These are phyloP conservation scores for Spondyliosoma cantharus DNA, from an alignment of 2,797 vertebrate species.

Conservation along the genomic window DNA sequence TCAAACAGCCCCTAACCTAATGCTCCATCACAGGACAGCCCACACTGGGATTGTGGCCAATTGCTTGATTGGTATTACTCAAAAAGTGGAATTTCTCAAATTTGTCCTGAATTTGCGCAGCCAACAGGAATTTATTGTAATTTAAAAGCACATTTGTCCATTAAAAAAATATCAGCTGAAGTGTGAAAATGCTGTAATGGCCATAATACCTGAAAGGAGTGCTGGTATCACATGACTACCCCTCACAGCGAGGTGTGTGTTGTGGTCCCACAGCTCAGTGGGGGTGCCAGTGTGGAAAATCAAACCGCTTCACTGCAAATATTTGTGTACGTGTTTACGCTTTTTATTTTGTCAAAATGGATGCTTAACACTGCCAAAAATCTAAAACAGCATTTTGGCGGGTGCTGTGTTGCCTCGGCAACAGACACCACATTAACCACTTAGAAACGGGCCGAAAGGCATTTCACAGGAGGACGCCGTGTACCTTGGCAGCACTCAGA, in stretches of 20 bases:
- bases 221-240: constrained; percentile 23
- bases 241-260: constrained; percentile 22
- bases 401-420: constrained; percentile 56
- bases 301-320: constrained; percentile 22
- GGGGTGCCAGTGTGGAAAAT: constrained; percentile 4
- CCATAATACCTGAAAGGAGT: constrained; percentile 35
- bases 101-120: constrained; percentile 38
- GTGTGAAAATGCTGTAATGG: constrained; percentile 42
- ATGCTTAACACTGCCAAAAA: constrained; percentile 41
- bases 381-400: constrained; percentile 45
- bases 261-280: constrained; percentile 24
- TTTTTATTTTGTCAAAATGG: constrained; percentile 58
- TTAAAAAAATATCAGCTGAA: constrained; percentile 39
- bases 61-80: constrained; percentile 28
- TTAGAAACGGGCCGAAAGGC: constrained; percentile 52
- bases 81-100: constrained; percentile 37
- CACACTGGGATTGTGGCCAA: constrained; percentile 30
- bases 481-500: constrained; percentile 55
- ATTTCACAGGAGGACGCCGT: constrained; percentile 54
- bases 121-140: constrained; percentile 26
- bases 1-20: not conserved
- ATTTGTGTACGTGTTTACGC: constrained; percentile 22
- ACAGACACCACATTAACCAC: constrained; percentile 54
- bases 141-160: constrained; percentile 56
- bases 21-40: constrained; percentile 12